A percentile compares a stretch with the other conserved stretches of the same genome.
Conservation (phyloP, 1,140 invertebrate species). For the Drosophila ficusphila region DNA sequence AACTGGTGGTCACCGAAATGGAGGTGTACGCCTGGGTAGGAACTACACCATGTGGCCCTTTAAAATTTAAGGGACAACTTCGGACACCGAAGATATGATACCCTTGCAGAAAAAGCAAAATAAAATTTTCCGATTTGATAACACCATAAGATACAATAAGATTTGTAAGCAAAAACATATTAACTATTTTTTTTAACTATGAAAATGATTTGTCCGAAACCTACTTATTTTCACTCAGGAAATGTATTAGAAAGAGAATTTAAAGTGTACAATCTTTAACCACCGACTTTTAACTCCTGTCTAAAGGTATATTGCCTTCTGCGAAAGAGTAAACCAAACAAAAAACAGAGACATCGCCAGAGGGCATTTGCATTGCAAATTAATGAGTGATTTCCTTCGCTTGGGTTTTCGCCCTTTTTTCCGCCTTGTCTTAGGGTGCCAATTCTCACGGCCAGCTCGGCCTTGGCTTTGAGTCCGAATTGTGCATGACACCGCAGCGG, state of each 20-base stretch:
- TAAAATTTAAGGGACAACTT: not conserved
- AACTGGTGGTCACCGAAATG: slow-evolving; percentile 65
- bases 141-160: too few relatives aligned
- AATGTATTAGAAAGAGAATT: too few relatives aligned
- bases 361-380: slow-evolving; percentile 72
- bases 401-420: slow-evolving; percentile 18
- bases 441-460: slow-evolving; percentile 94
- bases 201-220: too few relatives aligned
- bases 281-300: too few relatives aligned
- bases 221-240: too few relatives aligned
- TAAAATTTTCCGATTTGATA: too few relatives aligned
- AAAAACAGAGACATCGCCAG: slow-evolving; percentile 32
- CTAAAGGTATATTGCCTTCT: not conserved
- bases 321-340: not conserved
- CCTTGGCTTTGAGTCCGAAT: slow-evolving; percentile 88
- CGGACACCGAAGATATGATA: not conserved
- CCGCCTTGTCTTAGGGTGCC: slow-evolving; percentile 87
- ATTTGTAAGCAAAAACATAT: too few relatives aligned
- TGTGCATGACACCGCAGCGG: slow-evolving; percentile 87
- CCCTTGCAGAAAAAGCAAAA: not conserved
- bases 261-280: too few relatives aligned
- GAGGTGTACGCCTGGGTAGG: slow-evolving; percentile 71
- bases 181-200: too few relatives aligned
- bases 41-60: not conserved
- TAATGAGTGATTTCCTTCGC: slow-evolving; percentile 74